A percentile compares a stretch with the other conserved stretches of the same genome.
Conservation (phyloP, 2,797 vertebrate genomes). For the Tangara arthus region DNA sequence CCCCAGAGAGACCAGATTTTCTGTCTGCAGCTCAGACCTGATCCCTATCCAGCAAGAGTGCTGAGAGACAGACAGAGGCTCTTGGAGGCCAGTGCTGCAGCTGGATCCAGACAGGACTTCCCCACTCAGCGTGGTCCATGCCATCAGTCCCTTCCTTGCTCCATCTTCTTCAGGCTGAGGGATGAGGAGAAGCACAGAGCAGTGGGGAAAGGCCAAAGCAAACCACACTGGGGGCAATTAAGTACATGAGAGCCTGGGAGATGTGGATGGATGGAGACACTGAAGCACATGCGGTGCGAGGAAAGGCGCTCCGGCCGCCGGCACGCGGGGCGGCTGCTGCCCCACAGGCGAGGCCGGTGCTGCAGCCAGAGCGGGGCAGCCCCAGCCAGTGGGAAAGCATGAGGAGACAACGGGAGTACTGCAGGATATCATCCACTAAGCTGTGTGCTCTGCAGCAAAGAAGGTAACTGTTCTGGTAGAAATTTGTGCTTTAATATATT, state of each 20-base stretch:
- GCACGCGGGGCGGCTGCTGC: rapidly evolving
- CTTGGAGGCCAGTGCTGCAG: not conserved
- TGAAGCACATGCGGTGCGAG: constrained; percentile 55
- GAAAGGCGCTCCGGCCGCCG: not conserved
- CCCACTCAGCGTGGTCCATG: not conserved
- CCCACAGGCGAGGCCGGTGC: rapidly evolving
- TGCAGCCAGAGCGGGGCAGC: not conserved
- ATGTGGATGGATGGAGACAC: constrained; percentile 44
- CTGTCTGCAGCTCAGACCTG: constrained; percentile 11
- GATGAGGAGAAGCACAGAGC: not conserved
- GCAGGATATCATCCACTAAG: constrained; percentile 29
- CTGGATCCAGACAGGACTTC: not conserved
- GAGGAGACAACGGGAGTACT: constrained; percentile 19
- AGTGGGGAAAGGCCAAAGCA: constrained; percentile 21
- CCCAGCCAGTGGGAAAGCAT: not conserved
- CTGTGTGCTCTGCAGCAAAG: constrained; percentile 70
- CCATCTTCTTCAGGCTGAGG: constrained; percentile 2
- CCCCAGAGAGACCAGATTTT: not conserved
- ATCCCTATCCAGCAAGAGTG: not conserved
- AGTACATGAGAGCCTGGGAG: constrained; percentile 49
- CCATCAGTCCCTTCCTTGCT: not conserved
- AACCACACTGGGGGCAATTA: constrained; percentile 16
- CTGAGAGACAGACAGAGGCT: not conserved
- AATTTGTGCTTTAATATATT: constrained; percentile 83
- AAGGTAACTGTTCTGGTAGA: constrained; percentile 78